Percentiles rank a stretch among this genome's conserved stretches.
phyloP scores from a whole-genome alignment of 1,140 invertebrate species.

The Drusus annulatus region DNA sequence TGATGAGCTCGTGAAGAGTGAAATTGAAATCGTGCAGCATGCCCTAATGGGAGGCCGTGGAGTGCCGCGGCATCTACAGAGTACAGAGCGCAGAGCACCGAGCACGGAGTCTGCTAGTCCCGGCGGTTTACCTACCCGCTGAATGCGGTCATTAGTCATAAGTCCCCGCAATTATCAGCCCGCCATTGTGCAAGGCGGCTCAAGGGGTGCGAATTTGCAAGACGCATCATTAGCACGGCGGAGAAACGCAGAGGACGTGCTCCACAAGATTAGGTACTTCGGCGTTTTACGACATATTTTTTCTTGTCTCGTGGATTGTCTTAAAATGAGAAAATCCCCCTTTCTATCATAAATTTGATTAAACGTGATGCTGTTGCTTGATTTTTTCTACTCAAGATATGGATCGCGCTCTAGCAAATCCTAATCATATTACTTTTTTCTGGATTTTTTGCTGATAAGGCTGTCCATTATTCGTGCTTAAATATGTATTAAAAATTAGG shows the following conservation, averaged over 20 bases:
- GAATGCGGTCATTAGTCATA: conserved; percentile 50
- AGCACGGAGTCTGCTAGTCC: too few relatives aligned
- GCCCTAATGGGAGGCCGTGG: conserved; percentile 34
- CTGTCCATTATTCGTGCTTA: too few relatives aligned
- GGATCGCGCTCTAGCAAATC: too few relatives aligned
- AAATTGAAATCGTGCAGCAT: conserved; percentile 58
- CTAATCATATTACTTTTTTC: too few relatives aligned
- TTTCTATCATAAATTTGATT: background rate
- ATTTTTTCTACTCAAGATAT: too few relatives aligned
- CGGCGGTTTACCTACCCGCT: background rate
- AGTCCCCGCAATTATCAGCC: conserved; percentile 40
- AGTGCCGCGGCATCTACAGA: background rate
- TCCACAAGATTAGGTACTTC: background rate
- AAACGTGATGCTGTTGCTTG: background rate
- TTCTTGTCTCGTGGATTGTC: background rate
- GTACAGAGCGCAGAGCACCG: background rate
- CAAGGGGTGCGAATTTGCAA: background rate
- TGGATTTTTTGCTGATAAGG: too few relatives aligned
- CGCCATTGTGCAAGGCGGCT: background rate
- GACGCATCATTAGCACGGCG: background rate
- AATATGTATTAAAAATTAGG: too few relatives aligned
- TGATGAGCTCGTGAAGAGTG: conserved; percentile 49
- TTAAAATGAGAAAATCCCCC: background rate
- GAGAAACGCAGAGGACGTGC: conserved; percentile 18
- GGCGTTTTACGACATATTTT: background rate